phyloP scores from a whole-genome alignment of 2,113 vertebrate genomes.

The Zeus faber region DNA sequence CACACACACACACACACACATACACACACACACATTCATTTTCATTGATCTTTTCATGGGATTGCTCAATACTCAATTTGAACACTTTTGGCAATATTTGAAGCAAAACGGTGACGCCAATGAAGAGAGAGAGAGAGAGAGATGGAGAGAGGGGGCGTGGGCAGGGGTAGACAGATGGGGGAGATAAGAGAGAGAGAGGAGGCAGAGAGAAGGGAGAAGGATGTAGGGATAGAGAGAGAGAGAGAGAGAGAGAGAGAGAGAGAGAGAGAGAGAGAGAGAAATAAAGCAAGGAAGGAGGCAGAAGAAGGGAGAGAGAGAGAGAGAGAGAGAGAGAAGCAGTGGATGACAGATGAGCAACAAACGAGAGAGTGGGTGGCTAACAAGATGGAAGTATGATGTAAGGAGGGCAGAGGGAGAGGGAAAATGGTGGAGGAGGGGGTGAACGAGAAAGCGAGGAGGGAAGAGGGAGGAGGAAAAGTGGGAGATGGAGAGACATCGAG shows the following conservation, averaged over 20 bases:
- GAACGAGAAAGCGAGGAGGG: background rate
- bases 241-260: constrained; percentile 2
- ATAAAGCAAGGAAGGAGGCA: background rate
- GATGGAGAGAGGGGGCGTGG: background rate
- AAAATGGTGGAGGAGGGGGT: background rate
- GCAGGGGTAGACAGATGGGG: too few relatives aligned
- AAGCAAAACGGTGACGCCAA: too few relatives aligned
- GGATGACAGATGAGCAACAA: too few relatives aligned
- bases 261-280: too few relatives aligned
- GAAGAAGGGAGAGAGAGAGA: background rate
- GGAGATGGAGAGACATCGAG: background rate
- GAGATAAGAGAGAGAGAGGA: constrained; percentile 8
- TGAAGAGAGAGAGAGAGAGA: too few relatives aligned
- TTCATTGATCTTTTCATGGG: too few relatives aligned
- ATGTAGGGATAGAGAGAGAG: background rate
- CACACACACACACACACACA: constrained; percentile 20
- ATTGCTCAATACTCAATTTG: too few relatives aligned
- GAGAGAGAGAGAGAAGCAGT: constrained; percentile 6
- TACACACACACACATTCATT: constrained; percentile 28
- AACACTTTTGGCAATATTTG: too few relatives aligned
- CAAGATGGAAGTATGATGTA: background rate
- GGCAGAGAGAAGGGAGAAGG: background rate
- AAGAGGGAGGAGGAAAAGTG: constrained; percentile 8
- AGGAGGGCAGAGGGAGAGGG: background rate
- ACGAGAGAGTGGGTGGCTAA: too few relatives aligned